Conservation (phyloP, 2,797 vertebrate species). For the Sorex maritimensis region DNA sequence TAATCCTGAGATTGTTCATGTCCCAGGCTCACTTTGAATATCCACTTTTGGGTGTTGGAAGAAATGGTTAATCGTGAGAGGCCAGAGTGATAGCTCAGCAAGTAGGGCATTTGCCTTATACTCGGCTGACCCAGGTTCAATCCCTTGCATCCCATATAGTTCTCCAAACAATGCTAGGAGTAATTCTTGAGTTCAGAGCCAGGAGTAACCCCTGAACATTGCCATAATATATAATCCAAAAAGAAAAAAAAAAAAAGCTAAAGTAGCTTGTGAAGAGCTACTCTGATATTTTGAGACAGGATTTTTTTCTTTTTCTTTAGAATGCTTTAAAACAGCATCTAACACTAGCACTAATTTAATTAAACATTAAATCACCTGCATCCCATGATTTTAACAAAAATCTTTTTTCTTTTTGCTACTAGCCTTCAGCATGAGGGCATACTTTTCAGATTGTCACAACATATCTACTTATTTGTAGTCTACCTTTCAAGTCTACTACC, state of each 20-base stretch:
- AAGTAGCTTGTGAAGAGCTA: background rate
- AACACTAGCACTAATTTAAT: conserved; percentile 9
- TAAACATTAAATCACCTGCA: conserved; percentile 54
- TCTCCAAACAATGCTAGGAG: too few relatives aligned
- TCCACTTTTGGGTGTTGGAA: background rate
- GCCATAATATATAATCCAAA: too few relatives aligned
- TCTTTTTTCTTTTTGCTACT: background rate
- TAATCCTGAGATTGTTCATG: too few relatives aligned
- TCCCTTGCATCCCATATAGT: too few relatives aligned
- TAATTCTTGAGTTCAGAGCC: too few relatives aligned
- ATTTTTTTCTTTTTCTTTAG: conserved; percentile 6
- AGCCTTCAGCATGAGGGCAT: background rate
- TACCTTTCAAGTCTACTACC: background rate
- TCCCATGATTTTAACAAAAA: background rate
- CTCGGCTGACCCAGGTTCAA: too few relatives aligned
- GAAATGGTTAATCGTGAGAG: background rate
- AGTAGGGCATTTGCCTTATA: too few relatives aligned
- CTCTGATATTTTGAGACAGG: background rate
- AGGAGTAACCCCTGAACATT: too few relatives aligned
- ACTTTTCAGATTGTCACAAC: conserved; percentile 17
- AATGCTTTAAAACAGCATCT: conserved; percentile 51
- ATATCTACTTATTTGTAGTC: background rate
- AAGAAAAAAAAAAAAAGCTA: too few relatives aligned
- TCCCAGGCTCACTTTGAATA: conserved; percentile 38
- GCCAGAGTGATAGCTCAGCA: too few relatives aligned